phyloP scores from a whole-genome alignment of 2,113 vertebrate species.

The Machaerirhynchus nigripectus region DNA sequence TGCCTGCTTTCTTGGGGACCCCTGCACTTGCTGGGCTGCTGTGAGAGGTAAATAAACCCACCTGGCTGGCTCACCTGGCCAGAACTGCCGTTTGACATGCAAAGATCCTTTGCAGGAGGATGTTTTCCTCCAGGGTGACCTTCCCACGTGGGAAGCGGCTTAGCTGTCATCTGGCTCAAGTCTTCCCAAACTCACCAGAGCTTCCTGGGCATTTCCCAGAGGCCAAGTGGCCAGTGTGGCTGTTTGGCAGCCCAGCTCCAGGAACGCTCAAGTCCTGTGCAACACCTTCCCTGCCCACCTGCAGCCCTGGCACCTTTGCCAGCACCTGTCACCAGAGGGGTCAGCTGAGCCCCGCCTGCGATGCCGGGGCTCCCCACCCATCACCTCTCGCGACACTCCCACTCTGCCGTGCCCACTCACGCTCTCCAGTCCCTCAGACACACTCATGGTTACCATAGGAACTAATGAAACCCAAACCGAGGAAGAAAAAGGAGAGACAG shows the following conservation, averaged over 20 bases:
- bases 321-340: neutral
- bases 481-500: neutral
- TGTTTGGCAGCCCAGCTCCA: neutral
- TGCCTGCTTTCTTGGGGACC: neutral
- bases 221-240: rapidly evolving
- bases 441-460: slow-evolving; percentile 75
- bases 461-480: slow-evolving; percentile 66
- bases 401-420: neutral
- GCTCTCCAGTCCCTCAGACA: slow-evolving; percentile 55
- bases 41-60: neutral
- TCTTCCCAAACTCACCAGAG: slow-evolving; percentile 41
- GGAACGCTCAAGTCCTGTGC: neutral
- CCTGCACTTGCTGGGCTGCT: neutral
- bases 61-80: neutral
- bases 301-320: neutral
- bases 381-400: slow-evolving; percentile 1
- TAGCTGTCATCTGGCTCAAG: neutral
- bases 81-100: neutral
- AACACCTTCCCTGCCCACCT: neutral
- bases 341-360: neutral
- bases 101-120: neutral
- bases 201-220: neutral
- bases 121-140: neutral
- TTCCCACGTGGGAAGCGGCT: neutral
- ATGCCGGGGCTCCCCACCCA: neutral